Evolutionary conservation across 2,888 invertebrate genomes (phyloP).

Genomic region (Polymixis flavicincta): DNA sequence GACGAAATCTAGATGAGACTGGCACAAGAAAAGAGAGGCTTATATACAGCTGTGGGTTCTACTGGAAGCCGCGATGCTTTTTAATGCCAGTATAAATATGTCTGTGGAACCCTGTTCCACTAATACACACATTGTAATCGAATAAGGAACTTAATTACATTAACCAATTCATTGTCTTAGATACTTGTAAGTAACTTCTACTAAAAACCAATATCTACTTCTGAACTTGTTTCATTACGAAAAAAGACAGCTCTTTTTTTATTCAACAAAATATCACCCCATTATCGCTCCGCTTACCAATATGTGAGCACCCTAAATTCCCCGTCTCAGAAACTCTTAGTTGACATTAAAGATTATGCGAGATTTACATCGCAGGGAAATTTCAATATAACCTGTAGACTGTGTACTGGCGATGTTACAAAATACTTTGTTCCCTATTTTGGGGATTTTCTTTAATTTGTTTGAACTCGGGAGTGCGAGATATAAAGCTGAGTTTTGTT

Average conservation of each 20-base stretch:
- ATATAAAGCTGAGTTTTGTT: constrained; percentile 58
- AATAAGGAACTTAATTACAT: not conserved
- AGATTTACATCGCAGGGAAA: constrained; percentile 70
- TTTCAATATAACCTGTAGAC: constrained; percentile 70
- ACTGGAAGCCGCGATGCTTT: too few relatives aligned
- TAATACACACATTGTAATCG: not conserved
- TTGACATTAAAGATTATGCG: constrained; percentile 77
- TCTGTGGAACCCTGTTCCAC: not conserved
- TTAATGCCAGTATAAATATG: not conserved
- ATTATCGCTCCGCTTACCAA: constrained; percentile 59
- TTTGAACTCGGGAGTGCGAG: constrained; percentile 64
- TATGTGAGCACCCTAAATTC: constrained; percentile 35
- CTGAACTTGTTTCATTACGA: not conserved
- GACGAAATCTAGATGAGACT: too few relatives aligned
- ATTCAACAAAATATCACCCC: not conserved
- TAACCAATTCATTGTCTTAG: not conserved
- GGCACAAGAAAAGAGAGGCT: too few relatives aligned
- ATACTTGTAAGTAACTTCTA: not conserved
- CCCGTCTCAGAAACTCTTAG: constrained; percentile 65
- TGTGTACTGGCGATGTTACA: constrained; percentile 38
- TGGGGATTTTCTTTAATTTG: constrained; percentile 72
- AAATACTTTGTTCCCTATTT: constrained; percentile 51
- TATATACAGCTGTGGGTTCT: too few relatives aligned
- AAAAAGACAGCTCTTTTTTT: not conserved
- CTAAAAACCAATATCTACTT: not conserved